Conservation (phyloP, 2,797 vertebrate species). For the Anguilla pacifica region DNA sequence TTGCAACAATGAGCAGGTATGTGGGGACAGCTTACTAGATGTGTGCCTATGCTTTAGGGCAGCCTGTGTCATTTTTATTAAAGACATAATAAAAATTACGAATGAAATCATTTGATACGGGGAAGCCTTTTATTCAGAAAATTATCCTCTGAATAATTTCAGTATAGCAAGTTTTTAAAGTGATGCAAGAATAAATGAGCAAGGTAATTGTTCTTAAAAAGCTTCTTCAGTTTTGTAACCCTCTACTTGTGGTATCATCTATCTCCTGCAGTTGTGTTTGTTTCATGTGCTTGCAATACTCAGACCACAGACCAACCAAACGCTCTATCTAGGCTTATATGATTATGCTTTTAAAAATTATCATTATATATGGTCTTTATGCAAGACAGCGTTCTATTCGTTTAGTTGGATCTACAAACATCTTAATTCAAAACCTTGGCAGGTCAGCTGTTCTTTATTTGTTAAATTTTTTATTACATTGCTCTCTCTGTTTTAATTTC, state of each 20-base stretch:
- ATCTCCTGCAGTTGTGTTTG: background rate
- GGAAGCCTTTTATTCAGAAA: background rate
- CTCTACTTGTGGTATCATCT: background rate
- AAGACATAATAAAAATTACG: background rate
- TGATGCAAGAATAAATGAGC: background rate
- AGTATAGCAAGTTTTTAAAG: background rate
- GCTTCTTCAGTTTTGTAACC: background rate
- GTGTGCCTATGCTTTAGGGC: background rate
- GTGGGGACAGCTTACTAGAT: background rate
- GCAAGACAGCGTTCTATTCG: background rate
- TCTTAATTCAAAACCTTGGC: background rate
- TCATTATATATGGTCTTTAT: background rate
- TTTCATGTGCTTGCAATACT: background rate
- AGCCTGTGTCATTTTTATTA: background rate
- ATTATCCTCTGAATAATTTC: background rate
- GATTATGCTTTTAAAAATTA: background rate
- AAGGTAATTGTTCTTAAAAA: background rate
- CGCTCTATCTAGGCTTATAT: background rate
- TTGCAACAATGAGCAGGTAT: background rate
- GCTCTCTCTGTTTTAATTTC: background rate
- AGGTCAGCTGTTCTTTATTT: background rate
- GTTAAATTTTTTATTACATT: background rate
- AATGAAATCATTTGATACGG: background rate
- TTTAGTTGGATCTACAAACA: background rate
- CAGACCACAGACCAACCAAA: background rate